Base-by-base conservation (phyloP, 2,888 invertebrate species). In the Drosophila sordidula region DNA sequence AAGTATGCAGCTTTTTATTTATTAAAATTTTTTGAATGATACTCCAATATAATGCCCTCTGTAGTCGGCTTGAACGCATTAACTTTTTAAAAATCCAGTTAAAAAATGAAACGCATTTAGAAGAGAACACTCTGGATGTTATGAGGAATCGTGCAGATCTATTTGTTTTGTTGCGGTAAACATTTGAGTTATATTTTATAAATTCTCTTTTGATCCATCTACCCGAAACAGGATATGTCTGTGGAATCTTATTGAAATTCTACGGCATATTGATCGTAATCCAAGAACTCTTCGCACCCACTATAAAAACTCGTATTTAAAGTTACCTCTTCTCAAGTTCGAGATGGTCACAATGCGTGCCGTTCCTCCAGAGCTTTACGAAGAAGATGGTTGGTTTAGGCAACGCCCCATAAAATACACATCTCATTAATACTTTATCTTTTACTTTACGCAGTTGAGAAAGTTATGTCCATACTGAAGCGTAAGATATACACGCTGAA, bases 271-370 rank as follows among this genome's bases (percentile, higher is more conserved):
- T 0, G 88, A 89, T 47, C 80, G 84, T 1, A 63, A 72, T 5
- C 55, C 75, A 0, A 86, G 70, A 47, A 32, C 72, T 0, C 46
- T 78, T n/a, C 79, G 70, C 3, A 4, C 78, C 0, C 26, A 56
- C 4, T 92, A 92, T 86, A 90, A 90, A 0, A 90, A 77, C 38
- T 73, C 83, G 0, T 89, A 91, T 63, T 70, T 92, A 6, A 89
- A 87, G 63, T 68, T 92, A 29, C 92, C 92, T 3, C 57, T 92
- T 3, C 69, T 92, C 1, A 91, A 90, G 47, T 92, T 92, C 39
- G 90, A 91, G 44, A 86, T 89, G 79, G 66, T 87, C 0, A 70
- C 78, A 12, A 76, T 81, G 77, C 71, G 66, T 16, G 83, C 89
- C 4, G 79, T 70, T 26, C 78, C 91, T 0, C 92, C 92, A 3